phyloP scores from a whole-genome alignment of 2,888 invertebrate genomes.

The Tyria jacobaeae region DNA sequence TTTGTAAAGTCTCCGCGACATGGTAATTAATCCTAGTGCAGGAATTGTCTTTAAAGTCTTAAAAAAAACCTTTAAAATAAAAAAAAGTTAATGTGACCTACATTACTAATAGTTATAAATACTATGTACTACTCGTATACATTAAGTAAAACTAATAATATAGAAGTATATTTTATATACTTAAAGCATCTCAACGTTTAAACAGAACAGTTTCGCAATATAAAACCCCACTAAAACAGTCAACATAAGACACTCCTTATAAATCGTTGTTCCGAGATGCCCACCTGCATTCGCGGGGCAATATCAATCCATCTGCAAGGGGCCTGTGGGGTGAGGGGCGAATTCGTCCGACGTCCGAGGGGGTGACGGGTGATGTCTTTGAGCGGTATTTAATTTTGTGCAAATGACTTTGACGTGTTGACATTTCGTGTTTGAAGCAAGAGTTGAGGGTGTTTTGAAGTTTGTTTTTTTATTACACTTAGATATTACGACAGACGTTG shows the following conservation, averaged over 20 bases:
- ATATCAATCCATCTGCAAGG: slow-evolving; percentile 81
- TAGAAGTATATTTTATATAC: neutral
- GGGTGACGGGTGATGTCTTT: slow-evolving; percentile 68
- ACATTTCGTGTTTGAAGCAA: slow-evolving; percentile 30
- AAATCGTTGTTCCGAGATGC: slow-evolving; percentile 74
- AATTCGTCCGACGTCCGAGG: slow-evolving; percentile 40
- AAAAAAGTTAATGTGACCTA: no score
- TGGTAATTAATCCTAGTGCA: no score
- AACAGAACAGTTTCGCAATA: slow-evolving; percentile 12
- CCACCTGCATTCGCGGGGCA: slow-evolving; percentile 80
- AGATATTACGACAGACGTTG: neutral
- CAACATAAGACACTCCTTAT: slow-evolving; percentile 62
- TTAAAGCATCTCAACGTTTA: neutral
- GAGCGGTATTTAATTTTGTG: slow-evolving; percentile 82
- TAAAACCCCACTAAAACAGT: slow-evolving; percentile 34
- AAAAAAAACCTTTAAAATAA: no score
- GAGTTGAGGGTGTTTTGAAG: slow-evolving; percentile 11
- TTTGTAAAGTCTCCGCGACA: no score
- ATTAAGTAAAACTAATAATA: no score
- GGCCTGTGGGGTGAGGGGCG: slow-evolving; percentile 49
- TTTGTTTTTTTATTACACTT: slow-evolving; percentile 1
- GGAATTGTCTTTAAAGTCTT: no score
- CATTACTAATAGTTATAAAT: no score
- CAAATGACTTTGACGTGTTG: slow-evolving; percentile 73
- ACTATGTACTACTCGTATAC: no score